Percentiles rank a stretch among this genome's conserved stretches.
Conservation (phyloP, 2,888 invertebrate genomes). For the Eurois occulta region DNA sequence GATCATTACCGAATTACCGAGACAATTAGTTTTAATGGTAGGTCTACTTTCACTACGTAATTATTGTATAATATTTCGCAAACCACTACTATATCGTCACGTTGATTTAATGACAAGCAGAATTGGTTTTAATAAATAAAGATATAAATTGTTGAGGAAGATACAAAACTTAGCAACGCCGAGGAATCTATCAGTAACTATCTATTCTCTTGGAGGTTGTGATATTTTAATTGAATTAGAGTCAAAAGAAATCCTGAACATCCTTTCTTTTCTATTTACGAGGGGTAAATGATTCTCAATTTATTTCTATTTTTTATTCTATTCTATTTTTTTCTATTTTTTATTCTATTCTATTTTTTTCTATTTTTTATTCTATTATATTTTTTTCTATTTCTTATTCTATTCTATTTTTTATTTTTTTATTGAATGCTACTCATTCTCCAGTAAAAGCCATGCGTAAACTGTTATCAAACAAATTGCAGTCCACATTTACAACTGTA, state of each 20-base stretch:
- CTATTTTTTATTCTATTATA: too few species aligned
- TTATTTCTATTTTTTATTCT: too few species aligned
- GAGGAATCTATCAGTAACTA: neutral
- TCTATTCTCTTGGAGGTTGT: neutral
- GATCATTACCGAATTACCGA: conserved; percentile 31
- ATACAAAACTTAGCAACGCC: neutral
- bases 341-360: too few species aligned
- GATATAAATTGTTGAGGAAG: neutral
- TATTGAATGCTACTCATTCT: neutral
- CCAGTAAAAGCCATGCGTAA: too few species aligned
- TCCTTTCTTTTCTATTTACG: neutral
- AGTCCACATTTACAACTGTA: neutral
- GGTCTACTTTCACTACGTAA: conserved; percentile 44
- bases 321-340: too few species aligned
- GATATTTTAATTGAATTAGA: neutral
- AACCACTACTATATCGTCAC: neutral
- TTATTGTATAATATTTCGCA: conserved; percentile 37
- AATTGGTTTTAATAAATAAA: neutral
- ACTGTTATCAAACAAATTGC: neutral
- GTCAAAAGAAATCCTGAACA: neutral
- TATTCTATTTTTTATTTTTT: too few species aligned
- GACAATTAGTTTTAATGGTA: conserved; percentile 23
- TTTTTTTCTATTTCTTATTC: too few species aligned
- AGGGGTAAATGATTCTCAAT: too few species aligned
- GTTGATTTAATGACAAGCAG: neutral